Percentiles rank a stretch among this genome's conserved stretches.
Evolutionary conservation across 2,797 vertebrate genomes (phyloP).

Genomic region (Lepus oiostolus): DNA sequence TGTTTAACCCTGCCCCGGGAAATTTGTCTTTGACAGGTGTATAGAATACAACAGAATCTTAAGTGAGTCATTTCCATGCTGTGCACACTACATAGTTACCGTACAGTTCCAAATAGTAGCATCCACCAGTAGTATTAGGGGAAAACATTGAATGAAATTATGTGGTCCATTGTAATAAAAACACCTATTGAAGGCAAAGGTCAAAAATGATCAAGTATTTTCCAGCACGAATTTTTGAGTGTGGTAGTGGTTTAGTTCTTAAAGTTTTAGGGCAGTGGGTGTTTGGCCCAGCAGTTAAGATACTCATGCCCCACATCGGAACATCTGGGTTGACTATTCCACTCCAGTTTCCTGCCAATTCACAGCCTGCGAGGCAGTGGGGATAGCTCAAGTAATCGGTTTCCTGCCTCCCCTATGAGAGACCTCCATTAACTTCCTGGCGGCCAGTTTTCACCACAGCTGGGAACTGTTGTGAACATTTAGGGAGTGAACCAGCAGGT

Average conservation of each 20-base stretch:
- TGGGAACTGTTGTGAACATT: too few species aligned
- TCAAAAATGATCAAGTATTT: not conserved
- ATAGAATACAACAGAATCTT: not conserved
- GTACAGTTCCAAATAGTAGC: not conserved
- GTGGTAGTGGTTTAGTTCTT: not conserved
- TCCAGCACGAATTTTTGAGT: not conserved
- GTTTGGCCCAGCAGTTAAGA: too few species aligned
- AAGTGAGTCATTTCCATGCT: not conserved
- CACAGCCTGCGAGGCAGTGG: not conserved
- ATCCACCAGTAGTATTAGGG: not conserved
- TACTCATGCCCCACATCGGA: too few species aligned
- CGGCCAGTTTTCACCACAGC: too few species aligned
- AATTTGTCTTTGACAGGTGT: not conserved
- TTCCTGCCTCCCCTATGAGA: too few species aligned
- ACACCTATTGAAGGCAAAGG: not conserved
- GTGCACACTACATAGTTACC: not conserved
- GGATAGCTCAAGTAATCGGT: too few species aligned
- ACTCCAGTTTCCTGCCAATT: too few species aligned
- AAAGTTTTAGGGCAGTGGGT: not conserved
- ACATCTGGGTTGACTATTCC: too few species aligned
- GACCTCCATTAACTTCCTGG: too few species aligned
- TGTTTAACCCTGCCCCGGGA: not conserved
- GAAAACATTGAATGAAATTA: not conserved
- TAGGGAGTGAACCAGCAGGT: too few species aligned
- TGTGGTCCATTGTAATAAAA: not conserved